phyloP scores from a whole-genome alignment of 1,140 invertebrate genomes.

The Calosoma granatense region DNA sequence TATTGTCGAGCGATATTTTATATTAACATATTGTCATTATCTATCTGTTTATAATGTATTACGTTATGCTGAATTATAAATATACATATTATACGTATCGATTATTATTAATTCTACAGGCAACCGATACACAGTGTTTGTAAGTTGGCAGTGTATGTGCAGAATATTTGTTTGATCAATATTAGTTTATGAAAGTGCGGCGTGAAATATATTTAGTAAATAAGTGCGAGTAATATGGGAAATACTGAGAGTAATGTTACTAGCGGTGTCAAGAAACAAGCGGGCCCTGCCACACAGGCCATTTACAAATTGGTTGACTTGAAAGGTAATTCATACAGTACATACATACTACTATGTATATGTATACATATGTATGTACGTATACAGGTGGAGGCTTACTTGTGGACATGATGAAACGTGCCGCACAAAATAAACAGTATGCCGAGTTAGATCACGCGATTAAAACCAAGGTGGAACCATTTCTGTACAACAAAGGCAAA shows the following conservation, averaged over 20 bases:
- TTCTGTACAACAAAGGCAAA: slow-evolving; percentile 86
- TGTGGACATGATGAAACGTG: slow-evolving; percentile 89
- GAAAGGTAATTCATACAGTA: slow-evolving; percentile 51
- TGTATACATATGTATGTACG: neutral
- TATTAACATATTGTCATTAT: too few relatives aligned
- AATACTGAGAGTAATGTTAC: slow-evolving; percentile 89
- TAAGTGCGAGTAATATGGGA: slow-evolving; percentile 71
- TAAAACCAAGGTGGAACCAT: slow-evolving; percentile 81
- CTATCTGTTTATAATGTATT: too few relatives aligned
- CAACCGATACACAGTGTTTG: too few relatives aligned
- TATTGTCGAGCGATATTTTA: too few relatives aligned
- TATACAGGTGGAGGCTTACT: slow-evolving; percentile 73
- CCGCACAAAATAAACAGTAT: slow-evolving; percentile 77
- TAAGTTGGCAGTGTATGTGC: too few relatives aligned
- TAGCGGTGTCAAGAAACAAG: slow-evolving; percentile 85
- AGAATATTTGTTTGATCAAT: too few relatives aligned
- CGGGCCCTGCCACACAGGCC: slow-evolving; percentile 65
- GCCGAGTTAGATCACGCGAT: slow-evolving; percentile 83
- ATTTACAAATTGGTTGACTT: slow-evolving; percentile 79
- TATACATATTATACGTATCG: too few relatives aligned
- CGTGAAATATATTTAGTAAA: too few relatives aligned
- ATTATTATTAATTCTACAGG: too few relatives aligned
- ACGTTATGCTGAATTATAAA: too few relatives aligned
- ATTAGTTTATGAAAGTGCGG: too few relatives aligned
- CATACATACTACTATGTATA: too few relatives aligned